A percentile compares a stretch with the other conserved stretches of the same genome.
These are phyloP conservation scores for Mongoloraphidia duomilia DNA, from an alignment of 2,888 invertebrate species.

Conservation along the genomic window DNA sequence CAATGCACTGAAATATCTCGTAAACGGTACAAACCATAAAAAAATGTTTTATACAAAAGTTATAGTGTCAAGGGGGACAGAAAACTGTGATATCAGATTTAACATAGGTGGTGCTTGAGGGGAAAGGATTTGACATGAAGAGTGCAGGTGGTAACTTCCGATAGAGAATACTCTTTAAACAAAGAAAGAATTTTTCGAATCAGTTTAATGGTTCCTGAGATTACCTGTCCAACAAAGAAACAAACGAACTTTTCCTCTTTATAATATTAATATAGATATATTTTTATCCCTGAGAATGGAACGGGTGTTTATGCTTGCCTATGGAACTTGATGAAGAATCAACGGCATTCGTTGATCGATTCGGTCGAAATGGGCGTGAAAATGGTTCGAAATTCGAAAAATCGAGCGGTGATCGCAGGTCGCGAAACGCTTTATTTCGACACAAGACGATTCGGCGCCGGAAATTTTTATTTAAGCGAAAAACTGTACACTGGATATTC, in stretches of 20 bases:
- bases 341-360: constrained; percentile 39
- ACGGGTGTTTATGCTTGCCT: constrained; percentile 58
- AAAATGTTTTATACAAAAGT: too few relatives aligned
- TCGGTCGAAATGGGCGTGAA: constrained; percentile 59
- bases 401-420: constrained; percentile 54
- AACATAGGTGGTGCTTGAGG: too few relatives aligned
- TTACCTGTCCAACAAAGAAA: neutral
- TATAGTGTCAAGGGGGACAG: too few relatives aligned
- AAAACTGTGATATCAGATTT: too few relatives aligned
- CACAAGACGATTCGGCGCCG: constrained; percentile 57
- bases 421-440: constrained; percentile 63
- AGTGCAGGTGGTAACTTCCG: too few relatives aligned
- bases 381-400: constrained; percentile 41
- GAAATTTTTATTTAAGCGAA: constrained; percentile 59
- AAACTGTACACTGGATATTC: constrained; percentile 65
- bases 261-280: neutral
- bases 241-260: too few relatives aligned
- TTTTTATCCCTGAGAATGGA: constrained; percentile 40
- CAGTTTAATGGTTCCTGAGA: neutral
- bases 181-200: too few relatives aligned
- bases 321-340: constrained; percentile 46
- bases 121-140: too few relatives aligned
- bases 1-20: too few relatives aligned
- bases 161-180: too few relatives aligned
- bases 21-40: too few relatives aligned